Conservation (phyloP, 1,140 invertebrate species). For the Triops longicaudatus region DNA sequence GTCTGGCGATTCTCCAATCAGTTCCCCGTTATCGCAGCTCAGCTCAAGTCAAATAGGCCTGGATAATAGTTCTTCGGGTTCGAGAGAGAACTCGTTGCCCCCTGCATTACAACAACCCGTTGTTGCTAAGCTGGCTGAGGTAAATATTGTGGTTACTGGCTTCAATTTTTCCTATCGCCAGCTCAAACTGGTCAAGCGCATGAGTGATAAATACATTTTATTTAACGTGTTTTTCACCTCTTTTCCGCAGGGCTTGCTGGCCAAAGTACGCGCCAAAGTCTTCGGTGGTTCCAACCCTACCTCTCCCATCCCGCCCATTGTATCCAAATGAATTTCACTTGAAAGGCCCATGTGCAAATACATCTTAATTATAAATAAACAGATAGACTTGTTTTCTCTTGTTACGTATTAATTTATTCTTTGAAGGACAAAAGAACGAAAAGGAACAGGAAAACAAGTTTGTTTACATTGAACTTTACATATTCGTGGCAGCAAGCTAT, state of each 20-base stretch:
- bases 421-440: not conserved
- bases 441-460: not conserved
- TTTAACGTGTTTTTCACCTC: not conserved
- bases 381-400: no score
- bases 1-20: not conserved
- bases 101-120: conserved; percentile 24
- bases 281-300: conserved; percentile 17
- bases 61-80: conserved; percentile 12
- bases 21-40: not conserved
- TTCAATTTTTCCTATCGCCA: not conserved
- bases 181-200: not conserved
- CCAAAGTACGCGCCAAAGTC: conserved; percentile 24
- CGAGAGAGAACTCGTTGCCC: conserved; percentile 19
- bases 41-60: not conserved
- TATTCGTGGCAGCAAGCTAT: not conserved
- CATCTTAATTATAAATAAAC: no score
- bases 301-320: conserved; percentile 1
- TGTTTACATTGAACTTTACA: not conserved
- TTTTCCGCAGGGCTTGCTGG: conserved; percentile 23
- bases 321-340: not conserved
- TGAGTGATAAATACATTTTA: not conserved
- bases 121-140: conserved; percentile 26
- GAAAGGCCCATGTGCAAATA: no score
- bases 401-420: no score
- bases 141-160: not conserved